These are phyloP conservation scores for Neoseiulus cucumeris DNA, from an alignment of 1,140 invertebrate genomes.

Conservation along the genomic window DNA sequence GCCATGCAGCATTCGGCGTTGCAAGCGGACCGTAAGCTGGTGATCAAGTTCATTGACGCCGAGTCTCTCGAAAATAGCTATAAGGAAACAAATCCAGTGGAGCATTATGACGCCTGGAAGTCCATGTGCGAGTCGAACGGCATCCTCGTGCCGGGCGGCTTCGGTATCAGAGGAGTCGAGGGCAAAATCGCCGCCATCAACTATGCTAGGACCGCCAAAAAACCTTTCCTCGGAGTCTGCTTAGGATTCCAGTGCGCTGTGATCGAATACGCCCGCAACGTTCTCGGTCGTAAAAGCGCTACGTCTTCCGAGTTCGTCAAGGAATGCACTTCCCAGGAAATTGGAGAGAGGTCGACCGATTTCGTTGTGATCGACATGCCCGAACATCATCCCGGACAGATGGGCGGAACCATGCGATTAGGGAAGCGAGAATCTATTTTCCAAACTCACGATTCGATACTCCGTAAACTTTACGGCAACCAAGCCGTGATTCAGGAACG, in stretches of 20 bases:
- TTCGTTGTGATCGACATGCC: conserved; percentile 95
- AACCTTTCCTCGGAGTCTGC: conserved; percentile 87
- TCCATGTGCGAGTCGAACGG: conserved; percentile 71
- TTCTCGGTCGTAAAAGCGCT: conserved; percentile 36
- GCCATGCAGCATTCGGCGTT: conserved; percentile 79
- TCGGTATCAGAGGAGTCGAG: conserved; percentile 82
- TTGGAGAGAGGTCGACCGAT: conserved; percentile 45
- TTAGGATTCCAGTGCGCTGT: conserved; percentile 89
- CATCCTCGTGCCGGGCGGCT: conserved; percentile 88
- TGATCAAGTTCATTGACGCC: conserved; percentile 67
- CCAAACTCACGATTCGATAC: conserved; percentile 35
- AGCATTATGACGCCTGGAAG: conserved; percentile 85
- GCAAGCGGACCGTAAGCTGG: conserved; percentile 57
- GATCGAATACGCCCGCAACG: conserved; percentile 84
- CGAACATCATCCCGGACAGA: conserved; percentile 73
- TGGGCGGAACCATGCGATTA: conserved; percentile 95
- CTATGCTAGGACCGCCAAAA: conserved; percentile 72
- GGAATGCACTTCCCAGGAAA: conserved; percentile 71
- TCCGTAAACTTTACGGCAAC: conserved; percentile 68
- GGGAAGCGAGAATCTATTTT: conserved; percentile 77
- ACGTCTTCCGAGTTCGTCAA: conserved; percentile 4
- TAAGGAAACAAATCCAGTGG: conserved; percentile 47
- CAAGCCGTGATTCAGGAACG: conserved; percentile 67
- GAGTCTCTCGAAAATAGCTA: conserved; percentile 59
- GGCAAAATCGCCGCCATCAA: conserved; percentile 83